Percentiles rank a stretch among this genome's conserved stretches.
Evolutionary conservation across 2,113 vertebrate genomes (phyloP).

Genomic region (Oriolus oriolus): DNA sequence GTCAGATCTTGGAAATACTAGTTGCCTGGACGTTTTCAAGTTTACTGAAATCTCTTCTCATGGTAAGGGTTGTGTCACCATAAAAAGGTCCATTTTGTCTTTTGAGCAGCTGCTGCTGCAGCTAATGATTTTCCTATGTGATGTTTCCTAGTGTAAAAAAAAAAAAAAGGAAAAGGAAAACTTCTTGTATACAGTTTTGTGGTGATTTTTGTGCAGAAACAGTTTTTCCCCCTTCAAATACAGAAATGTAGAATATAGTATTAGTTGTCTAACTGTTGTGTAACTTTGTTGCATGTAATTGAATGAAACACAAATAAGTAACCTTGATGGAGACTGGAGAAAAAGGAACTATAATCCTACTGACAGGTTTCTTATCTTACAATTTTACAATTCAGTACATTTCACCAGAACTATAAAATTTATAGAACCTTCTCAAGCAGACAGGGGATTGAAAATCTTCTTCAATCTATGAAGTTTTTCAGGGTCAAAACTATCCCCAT

Average conservation of each 20-base stretch:
- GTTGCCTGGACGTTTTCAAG: background rate
- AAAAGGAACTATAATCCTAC: background rate
- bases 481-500: background rate
- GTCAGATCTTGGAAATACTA: background rate
- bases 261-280: background rate
- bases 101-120: background rate
- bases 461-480: background rate
- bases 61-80: background rate
- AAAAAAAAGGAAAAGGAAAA: no score
- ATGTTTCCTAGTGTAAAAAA: background rate
- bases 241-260: background rate
- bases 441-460: background rate
- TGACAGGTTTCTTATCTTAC: background rate
- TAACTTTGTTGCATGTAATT: background rate
- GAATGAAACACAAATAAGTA: background rate
- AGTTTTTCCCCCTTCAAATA: background rate
- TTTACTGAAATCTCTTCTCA: background rate
- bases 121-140: background rate
- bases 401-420: background rate
- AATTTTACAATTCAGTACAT: background rate
- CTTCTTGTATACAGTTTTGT: background rate
- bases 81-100: background rate
- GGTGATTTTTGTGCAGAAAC: background rate
- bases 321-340: background rate
- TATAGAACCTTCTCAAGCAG: background rate